Conservation (phyloP, 2,797 vertebrate species). For the Anguilla obscura region DNA sequence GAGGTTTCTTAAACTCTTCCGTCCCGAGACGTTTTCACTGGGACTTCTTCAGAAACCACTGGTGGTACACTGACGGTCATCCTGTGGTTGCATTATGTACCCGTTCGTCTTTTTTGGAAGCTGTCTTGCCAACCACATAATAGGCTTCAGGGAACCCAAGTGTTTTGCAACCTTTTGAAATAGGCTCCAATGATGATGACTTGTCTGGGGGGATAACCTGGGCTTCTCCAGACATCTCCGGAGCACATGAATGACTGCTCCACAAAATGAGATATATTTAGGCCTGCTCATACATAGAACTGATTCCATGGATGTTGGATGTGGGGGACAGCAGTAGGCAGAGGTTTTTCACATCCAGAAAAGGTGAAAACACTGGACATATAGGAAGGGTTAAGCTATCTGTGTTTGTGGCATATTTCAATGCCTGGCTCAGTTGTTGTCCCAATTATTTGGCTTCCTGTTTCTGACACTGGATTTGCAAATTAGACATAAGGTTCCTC, state of each 20-base stretch:
- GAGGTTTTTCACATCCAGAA: not conserved
- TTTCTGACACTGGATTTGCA: not conserved
- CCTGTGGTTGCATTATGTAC: constrained; percentile 59
- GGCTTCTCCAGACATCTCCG: constrained; percentile 42
- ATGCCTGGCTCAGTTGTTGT: not conserved
- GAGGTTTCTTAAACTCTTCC: constrained; percentile 60
- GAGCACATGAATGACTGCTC: constrained; percentile 48
- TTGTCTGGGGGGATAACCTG: constrained; percentile 47
- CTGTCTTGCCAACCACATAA: constrained; percentile 66
- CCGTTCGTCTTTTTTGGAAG: constrained; percentile 66
- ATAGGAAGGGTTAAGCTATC: not conserved
- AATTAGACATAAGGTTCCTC: not conserved
- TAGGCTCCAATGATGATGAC: constrained; percentile 46
- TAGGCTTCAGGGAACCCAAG: constrained; percentile 61
- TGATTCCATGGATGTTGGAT: constrained; percentile 48
- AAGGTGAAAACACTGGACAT: not conserved
- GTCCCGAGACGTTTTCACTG: constrained; percentile 60
- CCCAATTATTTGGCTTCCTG: not conserved
- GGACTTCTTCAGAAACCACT: constrained; percentile 68
- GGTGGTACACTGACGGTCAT: constrained; percentile 67
- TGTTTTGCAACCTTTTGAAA: constrained; percentile 51
- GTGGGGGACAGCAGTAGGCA: constrained; percentile 1
- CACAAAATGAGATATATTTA: constrained; percentile 30
- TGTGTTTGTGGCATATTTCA: not conserved
- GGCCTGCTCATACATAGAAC: constrained; percentile 39